A percentile compares a stretch with the other conserved stretches of the same genome.
Conservation (phyloP, 2,888 invertebrate species). For the Philopedon plagiatum region DNA sequence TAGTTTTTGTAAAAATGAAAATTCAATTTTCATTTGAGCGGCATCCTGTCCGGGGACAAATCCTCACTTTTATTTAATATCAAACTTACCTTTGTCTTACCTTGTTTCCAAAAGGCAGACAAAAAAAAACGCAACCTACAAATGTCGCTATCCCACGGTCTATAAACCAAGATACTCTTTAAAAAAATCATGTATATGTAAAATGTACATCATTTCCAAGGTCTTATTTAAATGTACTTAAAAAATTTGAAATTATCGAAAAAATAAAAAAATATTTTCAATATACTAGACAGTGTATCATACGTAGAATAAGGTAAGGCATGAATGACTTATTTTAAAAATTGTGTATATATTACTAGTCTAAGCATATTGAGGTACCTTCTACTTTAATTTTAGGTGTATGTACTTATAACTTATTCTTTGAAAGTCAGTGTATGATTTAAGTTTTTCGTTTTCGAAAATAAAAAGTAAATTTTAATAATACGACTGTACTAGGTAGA, state of each 20-base stretch:
- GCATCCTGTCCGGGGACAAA: no score
- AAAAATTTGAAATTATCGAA: slow-evolving; percentile 60
- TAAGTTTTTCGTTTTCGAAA: background rate
- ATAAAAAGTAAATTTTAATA: slow-evolving; percentile 5
- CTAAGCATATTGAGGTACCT: slow-evolving; percentile 45
- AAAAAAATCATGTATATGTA: slow-evolving; percentile 49
- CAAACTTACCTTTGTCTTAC: no score
- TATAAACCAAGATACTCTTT: slow-evolving; percentile 25
- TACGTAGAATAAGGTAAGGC: slow-evolving; percentile 56
- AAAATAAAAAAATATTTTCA: slow-evolving; percentile 67
- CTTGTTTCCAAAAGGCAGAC: no score
- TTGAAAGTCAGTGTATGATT: slow-evolving; percentile 21
- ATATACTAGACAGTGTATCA: slow-evolving; percentile 64
- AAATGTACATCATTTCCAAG: slow-evolving; percentile 55
- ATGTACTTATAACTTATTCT: slow-evolving; percentile 38
- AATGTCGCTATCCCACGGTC: no score
- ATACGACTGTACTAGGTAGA: slow-evolving; percentile 19
- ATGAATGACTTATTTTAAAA: slow-evolving; percentile 60
- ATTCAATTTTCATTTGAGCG: no score
- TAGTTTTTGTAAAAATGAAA: no score
- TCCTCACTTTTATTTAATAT: no score
- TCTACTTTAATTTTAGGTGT: slow-evolving; percentile 52
- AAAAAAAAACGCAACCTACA: no score
- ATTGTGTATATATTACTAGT: slow-evolving; percentile 56
- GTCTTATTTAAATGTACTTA: slow-evolving; percentile 66